phyloP scores from a whole-genome alignment of 2,888 invertebrate species.

The Agrochola macilenta region DNA sequence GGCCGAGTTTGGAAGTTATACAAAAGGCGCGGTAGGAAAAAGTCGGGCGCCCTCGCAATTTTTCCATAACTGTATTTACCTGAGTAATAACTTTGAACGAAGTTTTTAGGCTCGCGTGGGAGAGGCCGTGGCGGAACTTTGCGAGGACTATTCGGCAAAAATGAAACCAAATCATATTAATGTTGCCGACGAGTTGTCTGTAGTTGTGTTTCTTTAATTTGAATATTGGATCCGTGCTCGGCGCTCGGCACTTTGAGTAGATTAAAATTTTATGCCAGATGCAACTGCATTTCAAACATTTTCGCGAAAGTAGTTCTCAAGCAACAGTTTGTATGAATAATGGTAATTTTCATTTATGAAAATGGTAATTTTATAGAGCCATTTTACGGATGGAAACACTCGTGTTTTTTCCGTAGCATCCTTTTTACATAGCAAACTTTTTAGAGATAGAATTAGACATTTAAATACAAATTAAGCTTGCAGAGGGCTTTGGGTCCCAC shows the following conservation, averaged over 20 bases:
- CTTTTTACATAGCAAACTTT: constrained; percentile 4
- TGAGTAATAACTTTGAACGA: constrained; percentile 80
- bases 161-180: constrained; percentile 81
- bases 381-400: constrained; percentile 32
- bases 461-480: constrained; percentile 79
- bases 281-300: constrained; percentile 72
- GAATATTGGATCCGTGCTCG: constrained; percentile 74
- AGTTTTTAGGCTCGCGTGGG: constrained; percentile 73
- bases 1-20: constrained; percentile 75
- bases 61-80: constrained; percentile 82
- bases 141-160: constrained; percentile 76
- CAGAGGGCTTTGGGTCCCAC: constrained; percentile 70
- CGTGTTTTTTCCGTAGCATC: constrained; percentile 12
- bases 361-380: constrained; percentile 41
- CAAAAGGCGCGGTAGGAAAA: constrained; percentile 69
- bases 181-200: constrained; percentile 70
- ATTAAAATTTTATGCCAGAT: constrained; percentile 74
- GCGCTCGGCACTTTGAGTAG: constrained; percentile 67
- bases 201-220: constrained; percentile 77
- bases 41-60: constrained; percentile 71
- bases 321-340: constrained; percentile 63
- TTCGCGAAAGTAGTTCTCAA: constrained; percentile 60
- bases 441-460: constrained; percentile 31
- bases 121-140: constrained; percentile 71
- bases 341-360: constrained; percentile 53